Evolutionary conservation across 2,888 invertebrate species (phyloP).

Genomic region (Carcina quercana): DNA sequence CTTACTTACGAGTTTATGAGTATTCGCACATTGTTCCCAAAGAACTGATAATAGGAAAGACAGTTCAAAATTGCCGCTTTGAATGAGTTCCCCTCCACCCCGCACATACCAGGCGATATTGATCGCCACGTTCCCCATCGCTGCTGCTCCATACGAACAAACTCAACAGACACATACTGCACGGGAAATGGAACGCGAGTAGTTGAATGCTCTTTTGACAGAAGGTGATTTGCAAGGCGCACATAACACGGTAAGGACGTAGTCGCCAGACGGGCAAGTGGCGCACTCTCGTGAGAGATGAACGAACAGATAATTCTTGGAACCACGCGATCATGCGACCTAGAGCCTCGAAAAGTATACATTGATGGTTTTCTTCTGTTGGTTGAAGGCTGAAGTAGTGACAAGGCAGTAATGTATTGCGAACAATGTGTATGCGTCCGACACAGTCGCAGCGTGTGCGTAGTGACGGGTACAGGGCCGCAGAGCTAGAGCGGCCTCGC

Average conservation of each 20-base stretch:
- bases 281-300: conserved; percentile 72
- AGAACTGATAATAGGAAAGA: conserved; percentile 25
- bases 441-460: conserved; percentile 4
- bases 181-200: conserved; percentile 51
- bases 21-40: no score
- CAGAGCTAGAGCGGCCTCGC: conserved; percentile 61
- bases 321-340: conserved; percentile 21
- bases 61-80: conserved; percentile 54
- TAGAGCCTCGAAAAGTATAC: conserved; percentile 20
- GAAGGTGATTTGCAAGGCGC: conserved; percentile 48
- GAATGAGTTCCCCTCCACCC: conserved; percentile 43
- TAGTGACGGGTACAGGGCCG: conserved; percentile 49
- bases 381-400: neutral
- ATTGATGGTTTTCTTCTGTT: conserved; percentile 26
- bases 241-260: conserved; percentile 58
- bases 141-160: conserved; percentile 32
- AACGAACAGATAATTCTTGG: conserved; percentile 63
- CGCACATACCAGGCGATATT: conserved; percentile 41
- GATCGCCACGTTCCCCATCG: conserved; percentile 58
- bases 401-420: conserved; percentile 28
- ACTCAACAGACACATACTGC: conserved; percentile 23
- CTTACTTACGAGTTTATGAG: no score
- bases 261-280: conserved; percentile 60
- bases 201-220: conserved; percentile 34
- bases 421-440: conserved; percentile 6